phyloP scores from a whole-genome alignment of 2,888 invertebrate genomes.

The Lepetodrilus schrolli region DNA sequence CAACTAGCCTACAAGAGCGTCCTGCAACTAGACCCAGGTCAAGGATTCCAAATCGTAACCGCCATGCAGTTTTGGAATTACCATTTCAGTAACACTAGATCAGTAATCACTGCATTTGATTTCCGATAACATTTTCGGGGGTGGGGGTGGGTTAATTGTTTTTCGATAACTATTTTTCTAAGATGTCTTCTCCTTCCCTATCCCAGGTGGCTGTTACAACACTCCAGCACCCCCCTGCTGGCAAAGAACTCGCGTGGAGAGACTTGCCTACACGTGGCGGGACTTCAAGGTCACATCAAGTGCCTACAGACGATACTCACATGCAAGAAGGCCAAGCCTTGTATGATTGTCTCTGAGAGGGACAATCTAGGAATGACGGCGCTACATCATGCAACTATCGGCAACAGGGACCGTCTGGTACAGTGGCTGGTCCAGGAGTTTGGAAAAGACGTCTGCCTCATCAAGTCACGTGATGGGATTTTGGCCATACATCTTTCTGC shows the following conservation, averaged over 20 bases:
- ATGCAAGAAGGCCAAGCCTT: slow-evolving; percentile 21
- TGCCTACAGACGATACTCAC: slow-evolving; percentile 42
- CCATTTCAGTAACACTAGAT: too few relatives aligned
- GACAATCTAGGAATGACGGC: slow-evolving; percentile 48
- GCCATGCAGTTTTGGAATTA: too few relatives aligned
- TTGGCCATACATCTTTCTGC: slow-evolving; percentile 48
- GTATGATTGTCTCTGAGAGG: slow-evolving; percentile 35
- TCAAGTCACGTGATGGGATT: slow-evolving; percentile 42
- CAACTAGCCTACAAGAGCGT: too few relatives aligned
- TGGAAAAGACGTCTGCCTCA: slow-evolving; percentile 42
- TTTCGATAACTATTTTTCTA: too few relatives aligned
- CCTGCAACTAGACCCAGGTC: too few relatives aligned
- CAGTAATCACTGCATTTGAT: too few relatives aligned
- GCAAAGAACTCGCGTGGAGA: slow-evolving; percentile 44
- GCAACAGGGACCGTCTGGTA: slow-evolving; percentile 37
- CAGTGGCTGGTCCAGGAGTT: slow-evolving; percentile 44
- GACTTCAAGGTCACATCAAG: slow-evolving; percentile 42
- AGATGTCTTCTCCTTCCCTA: too few relatives aligned
- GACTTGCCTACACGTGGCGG: slow-evolving; percentile 46
- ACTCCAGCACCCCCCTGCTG: slow-evolving; percentile 38
- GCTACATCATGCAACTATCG: slow-evolving; percentile 46
- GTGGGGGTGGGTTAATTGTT: too few relatives aligned
- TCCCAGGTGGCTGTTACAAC: slow-evolving; percentile 44
- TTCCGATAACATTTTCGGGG: too few relatives aligned
- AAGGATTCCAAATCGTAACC: too few relatives aligned